phyloP scores from a whole-genome alignment of 2,888 invertebrate species.

The Diabrotica balteata region DNA sequence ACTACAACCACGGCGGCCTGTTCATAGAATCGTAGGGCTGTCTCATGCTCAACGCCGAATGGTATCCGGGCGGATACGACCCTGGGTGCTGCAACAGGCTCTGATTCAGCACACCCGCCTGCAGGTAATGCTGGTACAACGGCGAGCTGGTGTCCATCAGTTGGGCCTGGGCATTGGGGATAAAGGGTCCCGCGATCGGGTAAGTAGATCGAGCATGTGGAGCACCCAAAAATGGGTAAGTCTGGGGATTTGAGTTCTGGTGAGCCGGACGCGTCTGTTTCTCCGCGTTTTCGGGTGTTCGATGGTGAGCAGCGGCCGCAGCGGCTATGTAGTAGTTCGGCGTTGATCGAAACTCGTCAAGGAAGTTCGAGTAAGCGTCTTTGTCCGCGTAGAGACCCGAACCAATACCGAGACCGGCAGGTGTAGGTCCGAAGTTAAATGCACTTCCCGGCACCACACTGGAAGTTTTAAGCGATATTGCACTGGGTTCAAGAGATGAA shows the following conservation, averaged over 20 bases:
- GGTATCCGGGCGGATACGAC: slow-evolving; percentile 71
- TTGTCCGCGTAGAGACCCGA: slow-evolving; percentile 70
- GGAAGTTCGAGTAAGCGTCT: slow-evolving; percentile 71
- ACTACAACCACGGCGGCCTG: slow-evolving; percentile 70
- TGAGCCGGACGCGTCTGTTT: slow-evolving; percentile 55
- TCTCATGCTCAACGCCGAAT: slow-evolving; percentile 69
- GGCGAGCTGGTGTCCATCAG: slow-evolving; percentile 70
- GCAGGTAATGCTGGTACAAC: slow-evolving; percentile 76
- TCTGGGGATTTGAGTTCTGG: slow-evolving; percentile 54
- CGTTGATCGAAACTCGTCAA: slow-evolving; percentile 73
- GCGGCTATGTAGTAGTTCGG: slow-evolving; percentile 66
- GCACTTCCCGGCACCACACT: slow-evolving; percentile 83
- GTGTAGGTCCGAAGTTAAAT: slow-evolving; percentile 81
- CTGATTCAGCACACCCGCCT: slow-evolving; percentile 64
- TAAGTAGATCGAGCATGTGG: slow-evolving; percentile 64
- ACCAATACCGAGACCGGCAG: slow-evolving; percentile 65
- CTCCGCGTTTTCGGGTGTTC: slow-evolving; percentile 48
- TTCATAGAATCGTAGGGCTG: slow-evolving; percentile 77
- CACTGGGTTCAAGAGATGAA: slow-evolving; percentile 56
- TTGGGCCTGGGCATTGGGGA: slow-evolving; percentile 61
- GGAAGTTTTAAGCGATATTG: slow-evolving; percentile 71
- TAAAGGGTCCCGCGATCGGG: slow-evolving; percentile 68
- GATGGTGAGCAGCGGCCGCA: slow-evolving; percentile 53
- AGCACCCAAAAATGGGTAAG: slow-evolving; percentile 69
- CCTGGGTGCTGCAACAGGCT: slow-evolving; percentile 57